Percentiles rank a stretch among this genome's conserved stretches.
Conservation (phyloP, 2,797 vertebrate species). For the Pseudotriccus pelzelni region DNA sequence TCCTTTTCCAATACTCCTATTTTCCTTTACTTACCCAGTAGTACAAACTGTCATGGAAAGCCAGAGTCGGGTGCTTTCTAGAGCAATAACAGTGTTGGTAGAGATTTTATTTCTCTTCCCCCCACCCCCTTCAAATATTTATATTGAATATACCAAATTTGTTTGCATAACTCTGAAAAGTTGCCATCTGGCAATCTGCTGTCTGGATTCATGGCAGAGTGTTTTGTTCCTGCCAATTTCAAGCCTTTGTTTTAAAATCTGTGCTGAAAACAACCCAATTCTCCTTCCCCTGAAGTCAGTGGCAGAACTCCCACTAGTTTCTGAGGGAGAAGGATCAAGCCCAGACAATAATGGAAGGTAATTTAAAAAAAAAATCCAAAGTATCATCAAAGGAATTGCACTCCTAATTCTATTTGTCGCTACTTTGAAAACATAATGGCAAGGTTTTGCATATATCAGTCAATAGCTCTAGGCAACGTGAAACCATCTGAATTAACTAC, state of each 20-base stretch:
- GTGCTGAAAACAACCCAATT: slow-evolving; percentile 48
- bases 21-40: background rate
- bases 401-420: slow-evolving; percentile 33
- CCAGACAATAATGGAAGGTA: slow-evolving; percentile 42
- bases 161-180: slow-evolving; percentile 50
- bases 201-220: slow-evolving; percentile 11
- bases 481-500: slow-evolving; percentile 34
- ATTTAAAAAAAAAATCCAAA: slow-evolving; percentile 19
- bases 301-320: slow-evolving; percentile 47
- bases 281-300: slow-evolving; percentile 49
- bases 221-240: slow-evolving; percentile 48
- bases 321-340: slow-evolving; percentile 33
- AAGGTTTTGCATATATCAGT: slow-evolving; percentile 51
- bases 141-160: slow-evolving; percentile 44
- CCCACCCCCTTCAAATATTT: slow-evolving; percentile 31
- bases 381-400: slow-evolving; percentile 48
- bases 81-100: background rate
- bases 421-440: slow-evolving; percentile 58
- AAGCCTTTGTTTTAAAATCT: slow-evolving; percentile 62
- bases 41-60: background rate
- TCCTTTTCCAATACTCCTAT: background rate
- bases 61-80: background rate
- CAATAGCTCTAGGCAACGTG: slow-evolving; percentile 45
- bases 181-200: slow-evolving; percentile 59
- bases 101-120: background rate